phyloP scores from a whole-genome alignment of 2,113 vertebrate genomes.

The Chrysochloris asiatica region DNA sequence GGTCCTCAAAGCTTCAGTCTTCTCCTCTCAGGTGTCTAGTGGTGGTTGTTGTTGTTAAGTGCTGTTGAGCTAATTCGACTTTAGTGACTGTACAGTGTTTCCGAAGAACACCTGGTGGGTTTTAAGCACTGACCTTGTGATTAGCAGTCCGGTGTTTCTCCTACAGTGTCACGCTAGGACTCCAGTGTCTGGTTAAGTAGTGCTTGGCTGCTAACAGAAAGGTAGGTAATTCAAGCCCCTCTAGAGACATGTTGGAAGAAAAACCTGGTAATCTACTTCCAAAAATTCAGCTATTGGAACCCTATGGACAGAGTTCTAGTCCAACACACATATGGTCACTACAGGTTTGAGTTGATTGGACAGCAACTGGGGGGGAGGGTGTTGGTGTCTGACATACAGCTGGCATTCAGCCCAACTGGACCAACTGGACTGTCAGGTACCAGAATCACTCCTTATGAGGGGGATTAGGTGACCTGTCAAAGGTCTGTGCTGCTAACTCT shows the following conservation, averaged over 20 bases:
- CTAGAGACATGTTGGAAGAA: background rate
- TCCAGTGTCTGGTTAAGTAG: fast-evolving
- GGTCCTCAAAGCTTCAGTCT: background rate
- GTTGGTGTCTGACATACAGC: background rate
- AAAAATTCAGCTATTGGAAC: background rate
- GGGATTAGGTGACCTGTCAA: background rate
- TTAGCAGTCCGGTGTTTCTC: too few species aligned
- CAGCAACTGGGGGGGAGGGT: background rate
- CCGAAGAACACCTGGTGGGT: too few species aligned
- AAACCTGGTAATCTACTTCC: background rate
- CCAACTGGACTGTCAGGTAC: too few species aligned
- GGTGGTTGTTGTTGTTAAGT: too few species aligned
- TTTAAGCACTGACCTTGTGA: too few species aligned
- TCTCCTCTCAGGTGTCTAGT: background rate
- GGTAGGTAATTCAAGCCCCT: background rate
- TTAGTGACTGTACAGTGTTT: too few species aligned
- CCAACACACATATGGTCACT: background rate
- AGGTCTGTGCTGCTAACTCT: background rate
- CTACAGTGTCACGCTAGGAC: too few species aligned
- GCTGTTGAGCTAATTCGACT: too few species aligned
- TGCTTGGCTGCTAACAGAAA: background rate
- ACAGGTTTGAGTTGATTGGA: background rate
- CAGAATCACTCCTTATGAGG: background rate
- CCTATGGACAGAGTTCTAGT: background rate
- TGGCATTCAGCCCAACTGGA: fast-evolving